A percentile compares a stretch with the other conserved stretches of the same genome.
These are phyloP conservation scores for Ylistrum balloti DNA, from an alignment of 1,140 invertebrate species.

Conservation along the genomic window DNA sequence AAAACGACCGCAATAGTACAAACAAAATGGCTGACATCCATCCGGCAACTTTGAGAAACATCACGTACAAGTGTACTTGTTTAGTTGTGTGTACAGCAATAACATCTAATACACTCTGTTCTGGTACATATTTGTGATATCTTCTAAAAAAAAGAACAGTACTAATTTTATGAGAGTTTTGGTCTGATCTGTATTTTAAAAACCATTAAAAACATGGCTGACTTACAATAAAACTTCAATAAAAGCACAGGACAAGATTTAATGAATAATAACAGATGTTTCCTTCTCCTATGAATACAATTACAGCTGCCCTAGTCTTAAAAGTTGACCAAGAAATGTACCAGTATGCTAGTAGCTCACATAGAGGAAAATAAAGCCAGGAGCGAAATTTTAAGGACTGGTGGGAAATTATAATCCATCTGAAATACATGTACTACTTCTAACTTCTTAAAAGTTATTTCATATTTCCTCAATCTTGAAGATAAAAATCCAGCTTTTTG, in stretches of 20 bases:
- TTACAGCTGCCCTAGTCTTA: no score
- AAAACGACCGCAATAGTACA: neutral
- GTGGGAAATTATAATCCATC: no score
- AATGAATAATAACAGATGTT: no score
- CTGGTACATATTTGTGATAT: neutral
- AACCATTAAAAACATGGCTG: neutral
- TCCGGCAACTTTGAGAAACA: neutral
- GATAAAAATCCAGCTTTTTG: no score
- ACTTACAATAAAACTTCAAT: neutral
- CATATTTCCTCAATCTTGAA: no score
- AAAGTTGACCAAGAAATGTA: no score
- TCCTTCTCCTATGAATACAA: no score
- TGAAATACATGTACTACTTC: no score
- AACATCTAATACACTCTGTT: neutral
- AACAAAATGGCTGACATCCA: neutral
- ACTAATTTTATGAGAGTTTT: neutral
- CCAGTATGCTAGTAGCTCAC: no score
- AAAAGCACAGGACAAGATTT: neutral
- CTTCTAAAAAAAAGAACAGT: neutral
- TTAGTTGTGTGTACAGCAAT: neutral
- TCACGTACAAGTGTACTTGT: neutral
- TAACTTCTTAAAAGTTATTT: no score
- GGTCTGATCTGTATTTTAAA: neutral
- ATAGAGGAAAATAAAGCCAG: no score
- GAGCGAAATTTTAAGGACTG: no score